phyloP scores from a whole-genome alignment of 2,888 invertebrate species.

The Lordiphosa fenestrarum region DNA sequence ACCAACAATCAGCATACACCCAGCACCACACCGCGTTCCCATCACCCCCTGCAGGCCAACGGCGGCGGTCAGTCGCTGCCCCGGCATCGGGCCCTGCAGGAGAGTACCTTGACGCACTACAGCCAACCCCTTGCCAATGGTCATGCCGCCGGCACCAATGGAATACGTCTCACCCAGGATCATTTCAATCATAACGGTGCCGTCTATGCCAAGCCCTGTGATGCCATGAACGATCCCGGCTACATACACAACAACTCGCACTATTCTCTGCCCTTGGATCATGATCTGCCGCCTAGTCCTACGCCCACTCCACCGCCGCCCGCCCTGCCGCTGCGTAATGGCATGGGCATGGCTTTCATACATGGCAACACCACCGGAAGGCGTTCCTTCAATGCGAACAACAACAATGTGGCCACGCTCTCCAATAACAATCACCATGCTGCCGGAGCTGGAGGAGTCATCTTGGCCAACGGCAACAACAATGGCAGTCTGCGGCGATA shows the following conservation, averaged over 20 bases:
- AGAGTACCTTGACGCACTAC: conserved; percentile 74
- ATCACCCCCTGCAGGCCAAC: conserved; percentile 74
- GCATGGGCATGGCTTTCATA: conserved; percentile 57
- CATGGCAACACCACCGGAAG: conserved; percentile 77
- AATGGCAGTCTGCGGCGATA: conserved; percentile 77
- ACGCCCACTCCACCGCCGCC: conserved; percentile 79
- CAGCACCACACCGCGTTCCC: conserved; percentile 25
- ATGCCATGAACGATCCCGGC: conserved; percentile 69
- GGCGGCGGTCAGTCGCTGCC: conserved; percentile 70
- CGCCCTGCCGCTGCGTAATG: conserved; percentile 78
- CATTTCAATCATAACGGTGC: conserved; percentile 74
- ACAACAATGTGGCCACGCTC: conserved; percentile 61
- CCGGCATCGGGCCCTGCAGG: conserved; percentile 60
- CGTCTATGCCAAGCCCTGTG: conserved; percentile 61
- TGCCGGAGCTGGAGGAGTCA: conserved; percentile 18
- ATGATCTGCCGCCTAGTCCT: conserved; percentile 75
- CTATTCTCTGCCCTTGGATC: conserved; percentile 79
- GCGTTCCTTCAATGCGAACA: conserved; percentile 70
- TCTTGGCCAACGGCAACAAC: conserved; percentile 57
- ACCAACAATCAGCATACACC: conserved; percentile 61
- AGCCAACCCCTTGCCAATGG: conserved; percentile 78
- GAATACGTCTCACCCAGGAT: conserved; percentile 77
- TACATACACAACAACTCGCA: conserved; percentile 80
- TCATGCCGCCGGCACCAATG: conserved; percentile 39
- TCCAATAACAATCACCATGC: conserved; percentile 65